Base-by-base conservation (phyloP, 1,140 invertebrate species). In the Orchesella cincta region DNA sequence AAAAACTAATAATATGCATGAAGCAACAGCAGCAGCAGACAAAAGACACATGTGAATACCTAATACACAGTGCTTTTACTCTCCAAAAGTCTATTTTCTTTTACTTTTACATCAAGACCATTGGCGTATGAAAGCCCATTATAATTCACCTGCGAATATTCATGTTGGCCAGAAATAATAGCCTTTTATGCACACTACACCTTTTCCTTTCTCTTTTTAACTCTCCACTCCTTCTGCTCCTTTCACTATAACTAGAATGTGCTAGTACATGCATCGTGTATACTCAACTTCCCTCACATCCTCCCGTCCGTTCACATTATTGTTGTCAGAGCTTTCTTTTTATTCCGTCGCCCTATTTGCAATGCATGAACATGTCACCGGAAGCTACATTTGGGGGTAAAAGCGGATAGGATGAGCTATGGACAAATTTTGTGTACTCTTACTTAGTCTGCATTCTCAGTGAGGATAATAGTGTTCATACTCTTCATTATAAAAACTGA, bases 91-190 rank as follows among this genome's bases (percentile, higher is more conserved):
- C 8, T 12, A 20, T 46, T 46, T 46, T 46, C 39, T 8, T 46
- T 12, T 46, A 46, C 8, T 46, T 12, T 46, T 46, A 20, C 8
- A 46, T 46, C 39, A 46, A 46, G 8, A 46, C 20, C 3, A 57
- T 5, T 57, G 14, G 23, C 5, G 5, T 5, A 57, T n/a, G n/a
- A n/a, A n/a, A 23, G 52, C 14, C 23, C 23, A 5, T 26, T 26
- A 57, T 57, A n/a, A 57, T 57, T 57, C 52, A 57, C 52, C 52
- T 57, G 52, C 52, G 52, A 57, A 57, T 57, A 57, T 57, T 57
- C 52, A 57, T 57, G 14, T 57, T 57, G 23, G 52, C 52, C 23
- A 57, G 23, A 23, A 26, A 23, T 3, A 57, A 46, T n/a, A n/a
- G n/a, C 39, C 39, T 8, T 8, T 5, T 46, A 46, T 46, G 39